phyloP scores from a whole-genome alignment of 2,797 vertebrate species.

The Macropus fuliginosus region DNA sequence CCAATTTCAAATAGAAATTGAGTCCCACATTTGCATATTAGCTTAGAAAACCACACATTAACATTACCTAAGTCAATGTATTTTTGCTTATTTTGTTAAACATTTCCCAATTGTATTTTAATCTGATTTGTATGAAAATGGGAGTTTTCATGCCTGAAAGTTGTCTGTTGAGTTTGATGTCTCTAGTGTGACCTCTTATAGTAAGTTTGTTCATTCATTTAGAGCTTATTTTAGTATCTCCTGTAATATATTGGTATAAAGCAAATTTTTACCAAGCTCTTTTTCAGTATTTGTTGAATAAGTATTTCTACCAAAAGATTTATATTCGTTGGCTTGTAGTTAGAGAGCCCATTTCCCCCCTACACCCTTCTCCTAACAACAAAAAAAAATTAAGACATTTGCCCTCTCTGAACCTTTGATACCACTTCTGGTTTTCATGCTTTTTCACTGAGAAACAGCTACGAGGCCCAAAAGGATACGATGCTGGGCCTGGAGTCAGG shows the following conservation, averaged over 20 bases:
- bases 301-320: neutral
- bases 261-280: neutral
- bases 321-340: neutral
- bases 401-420: neutral
- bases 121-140: neutral
- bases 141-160: no score
- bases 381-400: neutral
- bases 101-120: neutral
- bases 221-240: neutral
- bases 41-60: neutral
- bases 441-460: neutral
- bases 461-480: neutral
- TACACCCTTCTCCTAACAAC: neutral
- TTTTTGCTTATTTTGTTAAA: neutral
- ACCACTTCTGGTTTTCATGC: neutral
- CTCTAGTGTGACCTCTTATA: neutral
- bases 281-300: neutral
- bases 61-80: neutral
- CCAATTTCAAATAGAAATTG: neutral
- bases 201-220: neutral
- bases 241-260: neutral
- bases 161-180: neutral
- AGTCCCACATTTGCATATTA: neutral
- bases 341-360: neutral
- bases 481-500: neutral